Evolutionary conservation across 2,797 vertebrate genomes (phyloP), one percentile per base, ranked within the genome.

Genomic region (Hemitrygon akajei): DNA sequence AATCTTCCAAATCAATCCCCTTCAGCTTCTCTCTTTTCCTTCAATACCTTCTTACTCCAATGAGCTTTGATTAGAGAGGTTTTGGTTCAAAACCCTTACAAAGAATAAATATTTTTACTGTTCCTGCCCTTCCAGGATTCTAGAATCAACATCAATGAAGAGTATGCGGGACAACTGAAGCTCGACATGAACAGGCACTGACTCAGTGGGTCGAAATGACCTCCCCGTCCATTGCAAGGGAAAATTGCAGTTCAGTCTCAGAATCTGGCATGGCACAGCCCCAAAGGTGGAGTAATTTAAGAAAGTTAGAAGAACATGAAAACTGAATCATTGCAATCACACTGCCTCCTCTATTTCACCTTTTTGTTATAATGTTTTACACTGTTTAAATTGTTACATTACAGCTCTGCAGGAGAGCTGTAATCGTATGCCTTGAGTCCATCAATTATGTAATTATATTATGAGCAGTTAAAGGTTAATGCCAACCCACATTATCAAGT

Each of bases 391-490:
- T 69, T 11, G 60, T 89, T 69, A 37, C 86, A 25, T 89, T 89
- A 37, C 60, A 37, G 86, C 63, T 89, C n/a, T 34, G 60, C 86
- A 66, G 86, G 30, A 66, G 60, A 66, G 86, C 86, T 34, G 16
- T 89, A 37, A 63, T 69, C n/a, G 34, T 89, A 60, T 18, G 20
- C 9, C 63, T 89, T 22, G 18, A 89, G 86, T 89, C 66, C n/a
- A 37, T 89, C 18, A 69, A 69, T 89, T 37, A 89, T 37, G 30
- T 89, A 34, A 89, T 89, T 37, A 69, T 69, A 69, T 89, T 89
- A 89, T 34, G 20, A 58, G 60, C 82, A 16, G 82, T 63, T 86
- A 86, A 86, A 86, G 82, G n/a, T 66, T 69, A 69, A 69, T 89
- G 6, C 16, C 86, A 89, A 89, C 16, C 69, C 60, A 37, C 22